A percentile compares a stretch with the other conserved stretches of the same genome.
Conservation (phyloP, 2,888 invertebrate species). For the Tricholauxania praeusta region DNA sequence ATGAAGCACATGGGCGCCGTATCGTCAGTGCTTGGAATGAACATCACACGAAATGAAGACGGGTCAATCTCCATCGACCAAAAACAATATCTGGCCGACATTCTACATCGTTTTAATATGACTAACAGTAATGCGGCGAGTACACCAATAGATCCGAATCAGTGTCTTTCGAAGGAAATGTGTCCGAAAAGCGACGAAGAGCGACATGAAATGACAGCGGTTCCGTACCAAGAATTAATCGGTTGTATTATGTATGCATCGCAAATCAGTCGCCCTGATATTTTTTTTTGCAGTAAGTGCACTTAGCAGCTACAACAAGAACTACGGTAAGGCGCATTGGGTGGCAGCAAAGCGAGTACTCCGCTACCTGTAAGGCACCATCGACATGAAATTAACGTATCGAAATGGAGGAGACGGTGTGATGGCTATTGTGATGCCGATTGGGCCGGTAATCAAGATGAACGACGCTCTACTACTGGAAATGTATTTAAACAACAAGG, state of each 20-base stretch:
- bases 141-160: conserved; percentile 23
- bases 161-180: conserved; percentile 37
- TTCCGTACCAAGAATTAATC: conserved; percentile 38
- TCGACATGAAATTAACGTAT: too few relatives aligned
- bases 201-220: conserved; percentile 38
- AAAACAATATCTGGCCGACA: conserved; percentile 26
- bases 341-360: conserved; percentile 34
- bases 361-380: too few relatives aligned
- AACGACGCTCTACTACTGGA: too few relatives aligned
- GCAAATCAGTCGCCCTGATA: conserved; percentile 40
- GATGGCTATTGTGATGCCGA: too few relatives aligned
- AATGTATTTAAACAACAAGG: too few relatives aligned
- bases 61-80: conserved; percentile 30
- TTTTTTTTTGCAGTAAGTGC: conserved; percentile 35
- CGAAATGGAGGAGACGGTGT: too few relatives aligned
- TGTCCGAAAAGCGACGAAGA: conserved; percentile 39
- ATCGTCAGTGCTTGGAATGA: conserved; percentile 35
- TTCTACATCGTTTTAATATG: conserved; percentile 39
- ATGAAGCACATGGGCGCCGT: conserved; percentile 39
- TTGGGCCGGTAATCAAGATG: too few relatives aligned
- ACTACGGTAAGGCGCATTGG: conserved; percentile 43
- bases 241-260: conserved; percentile 22
- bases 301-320: conserved; percentile 38
- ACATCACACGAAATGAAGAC: conserved; percentile 31
- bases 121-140: conserved; percentile 22